phyloP scores from a whole-genome alignment of 2,797 vertebrate species.

The Tympanoctomys barrerae region DNA sequence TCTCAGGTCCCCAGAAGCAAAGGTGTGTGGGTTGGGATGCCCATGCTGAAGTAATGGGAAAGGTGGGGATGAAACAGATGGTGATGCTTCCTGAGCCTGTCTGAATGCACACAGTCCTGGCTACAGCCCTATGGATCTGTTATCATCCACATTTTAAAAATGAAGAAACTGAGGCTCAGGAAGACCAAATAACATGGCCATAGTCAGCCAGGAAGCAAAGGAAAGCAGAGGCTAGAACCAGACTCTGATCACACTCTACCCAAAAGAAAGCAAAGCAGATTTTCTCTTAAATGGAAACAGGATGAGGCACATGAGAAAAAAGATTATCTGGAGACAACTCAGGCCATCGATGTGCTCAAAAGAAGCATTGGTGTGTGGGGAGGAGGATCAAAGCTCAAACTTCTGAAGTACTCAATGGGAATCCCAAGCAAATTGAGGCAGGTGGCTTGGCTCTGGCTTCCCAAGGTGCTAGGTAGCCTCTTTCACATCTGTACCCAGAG shows the following conservation, averaged over 20 bases:
- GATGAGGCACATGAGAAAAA: background rate
- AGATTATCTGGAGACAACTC: background rate
- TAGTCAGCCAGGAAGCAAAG: background rate
- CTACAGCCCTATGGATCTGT: background rate
- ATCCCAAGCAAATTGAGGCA: background rate
- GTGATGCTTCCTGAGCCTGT: background rate
- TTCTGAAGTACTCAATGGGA: background rate
- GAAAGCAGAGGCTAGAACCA: conserved; percentile 11
- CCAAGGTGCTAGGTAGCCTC: background rate
- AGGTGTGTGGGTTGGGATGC: background rate
- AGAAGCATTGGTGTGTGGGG: background rate
- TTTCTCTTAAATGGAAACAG: background rate
- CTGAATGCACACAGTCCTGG: background rate
- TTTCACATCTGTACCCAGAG: background rate
- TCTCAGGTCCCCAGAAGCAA: background rate
- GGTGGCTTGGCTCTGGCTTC: background rate
- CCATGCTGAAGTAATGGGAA: background rate
- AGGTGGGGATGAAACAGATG: background rate
- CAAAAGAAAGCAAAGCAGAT: background rate
- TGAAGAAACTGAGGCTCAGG: background rate
- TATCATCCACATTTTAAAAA: background rate
- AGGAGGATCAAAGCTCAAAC: background rate
- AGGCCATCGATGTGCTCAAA: background rate
- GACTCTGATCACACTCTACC: background rate
- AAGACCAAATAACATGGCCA: background rate